Evolutionary conservation across 2,888 invertebrate species (phyloP), one percentile per base, ranked within the genome.

Genomic region (Cataglyphis rosenhaueri): DNA sequence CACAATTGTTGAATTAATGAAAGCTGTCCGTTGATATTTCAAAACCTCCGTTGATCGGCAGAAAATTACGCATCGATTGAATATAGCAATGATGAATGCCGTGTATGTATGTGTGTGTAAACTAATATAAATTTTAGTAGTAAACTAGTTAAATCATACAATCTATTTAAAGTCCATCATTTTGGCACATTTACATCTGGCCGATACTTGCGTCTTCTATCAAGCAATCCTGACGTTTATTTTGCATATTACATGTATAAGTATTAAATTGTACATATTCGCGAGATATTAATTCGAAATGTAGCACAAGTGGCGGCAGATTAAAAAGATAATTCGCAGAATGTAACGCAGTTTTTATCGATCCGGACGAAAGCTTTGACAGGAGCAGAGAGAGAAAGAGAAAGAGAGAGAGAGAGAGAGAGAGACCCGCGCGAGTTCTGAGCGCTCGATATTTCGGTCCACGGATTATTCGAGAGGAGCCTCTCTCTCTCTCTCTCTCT

Each of bases 151-250:
- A 71, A 70, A 70, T 12, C 32, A 70, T 70, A 70, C 21, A 32
- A 70, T 32, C 59, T 71, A 70, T 71, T 70, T 78, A 71, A 9
- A 44, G 41, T 29, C 10, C 32, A 57, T n/a, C 41, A 41, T 78
- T 71, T 78, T 78, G 78, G 78, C 71, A 78, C 71, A 21, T 18
- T 70, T 21, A 59, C 57, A 68, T 71, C 32, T 78, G 70, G 70
- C 78, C 18, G 59, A 44, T 32, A 32, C 5, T 59, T 12, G 15
- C 12, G 32, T 68, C 70, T 41, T 78, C 57, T 41, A n/a, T 41
- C 41, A 29, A n/a, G 25, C 59, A 25, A 73, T 18, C 29, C 18
- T 29, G 66, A 70, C 48, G 44, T 41, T 1, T 25, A 52, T 48
- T 35, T 38, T n/a, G 32, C n/a, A 41, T 68, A 70, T 57, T 41